Evolutionary conservation across 2,797 vertebrate genomes (phyloP), one percentile per base, ranked within the genome.

Genomic region (Periparus ater): DNA sequence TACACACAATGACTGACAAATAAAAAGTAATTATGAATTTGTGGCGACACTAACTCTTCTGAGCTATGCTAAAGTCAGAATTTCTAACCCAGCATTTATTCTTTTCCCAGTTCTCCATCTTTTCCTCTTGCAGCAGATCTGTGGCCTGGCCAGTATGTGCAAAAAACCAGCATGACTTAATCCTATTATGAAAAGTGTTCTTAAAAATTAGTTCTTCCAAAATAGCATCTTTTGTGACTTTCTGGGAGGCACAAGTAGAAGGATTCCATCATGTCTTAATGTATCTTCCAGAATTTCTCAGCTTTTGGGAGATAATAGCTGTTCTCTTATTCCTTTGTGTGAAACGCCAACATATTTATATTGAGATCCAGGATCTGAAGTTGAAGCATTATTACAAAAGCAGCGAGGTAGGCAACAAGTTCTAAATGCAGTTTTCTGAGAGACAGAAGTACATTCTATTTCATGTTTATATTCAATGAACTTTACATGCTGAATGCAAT

Each of bases 301-400:
- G 71, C 67, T 91, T 94, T 84, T 45, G 62, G 85, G 53, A 94
- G 96, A 96, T 93, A 97, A 95, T 92, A 96, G 78, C 76, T 87
- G 47, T 87, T 87, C 94, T 87, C 62, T 91, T 84, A 89, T 71
- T 94, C 94, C 78, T 97, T 92, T 97, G 89, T 94, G 81, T 61
- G 68, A 89, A 94, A 91, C 2, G 4, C 71, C 91, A 92, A 94
- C 85, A 92, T 80, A 95, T 85, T 97, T 93, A 91, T 80, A 90
- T 92, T 96, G 90, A 95, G 84, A 96, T 95, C 63, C 67, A 62
- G 80, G 40, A 54, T 89, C 79, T 95, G 73, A 91, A 80, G 83
- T 82, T 94, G 90, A 97, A 81, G 70, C 51, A 89, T 96, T 92
- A 88, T 93, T 89, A 94, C 91, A 96, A 97, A 92, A 96, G 91